Evolutionary conservation across 2,888 invertebrate genomes (phyloP), one percentile per base, ranked within the genome.

Genomic region (Aplocera efformata): DNA sequence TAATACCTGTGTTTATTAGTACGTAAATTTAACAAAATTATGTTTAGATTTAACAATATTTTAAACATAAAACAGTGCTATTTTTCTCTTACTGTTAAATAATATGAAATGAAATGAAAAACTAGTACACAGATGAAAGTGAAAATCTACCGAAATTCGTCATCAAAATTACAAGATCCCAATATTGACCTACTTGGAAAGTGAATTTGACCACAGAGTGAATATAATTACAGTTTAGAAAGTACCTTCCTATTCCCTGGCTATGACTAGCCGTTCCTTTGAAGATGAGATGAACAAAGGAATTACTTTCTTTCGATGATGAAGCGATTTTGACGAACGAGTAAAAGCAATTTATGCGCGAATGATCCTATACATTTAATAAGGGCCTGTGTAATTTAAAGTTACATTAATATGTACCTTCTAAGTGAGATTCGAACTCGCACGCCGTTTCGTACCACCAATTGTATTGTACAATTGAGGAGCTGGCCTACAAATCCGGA

Each of bases 231-330:
- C 28, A 32, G 35, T 38, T 42, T 50, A 56, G 56, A 56, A 56
- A 56, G 50, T 47, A n/a, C n/a, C n/a, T n/a, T n/a, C n/a, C n/a
- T n/a, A 40, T 28, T 48, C 35, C 32, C 44, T 46, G 29, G 26
- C 32, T 35, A 51, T 53, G 56, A 56, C 46, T 51, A 8, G 42
- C 35, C 27, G 25, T 41, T 50, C 33, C 42, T 29, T 45, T 50
- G 47, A 33, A 46, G 34, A 40, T 11, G 40, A 40, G 11, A 27
- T 21, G 32, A 39, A 50, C 49, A 52, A 49, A 48, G 37, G 17
- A 8, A 2, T 32, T 10, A 42, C 51, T 56, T 56, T 53, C 50
- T 44, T 50, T 42, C 10, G 46, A 44, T 56, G 53, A 56, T 42
- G 30, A 10, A 25, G 50, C 53, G 32, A 22, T 49, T 48, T 47